Conservation (phyloP, 2,113 vertebrate genomes). For the Channa argus region DNA sequence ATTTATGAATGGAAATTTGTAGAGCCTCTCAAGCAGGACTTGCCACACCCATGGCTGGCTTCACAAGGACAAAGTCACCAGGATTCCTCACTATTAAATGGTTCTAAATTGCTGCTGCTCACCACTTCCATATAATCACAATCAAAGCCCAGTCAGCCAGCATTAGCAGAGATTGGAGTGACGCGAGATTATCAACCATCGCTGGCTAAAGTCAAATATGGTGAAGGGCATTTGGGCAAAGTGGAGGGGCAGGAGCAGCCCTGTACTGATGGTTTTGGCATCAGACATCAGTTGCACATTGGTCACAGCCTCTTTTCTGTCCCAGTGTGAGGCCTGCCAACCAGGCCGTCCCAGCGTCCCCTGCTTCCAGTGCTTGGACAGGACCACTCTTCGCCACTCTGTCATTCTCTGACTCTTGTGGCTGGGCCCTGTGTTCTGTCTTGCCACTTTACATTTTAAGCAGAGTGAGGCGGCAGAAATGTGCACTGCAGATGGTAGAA, state of each 20-base stretch:
- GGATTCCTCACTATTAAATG: conserved; percentile 56
- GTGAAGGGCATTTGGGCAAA: conserved; percentile 51
- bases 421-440: conserved; percentile 70
- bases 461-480: conserved; percentile 74
- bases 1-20: conserved; percentile 61
- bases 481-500: conserved; percentile 82
- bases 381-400: conserved; percentile 71
- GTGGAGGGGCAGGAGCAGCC: conserved; percentile 5
- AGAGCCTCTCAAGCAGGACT: conserved; percentile 35
- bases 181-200: conserved; percentile 63
- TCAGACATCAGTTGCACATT: conserved; percentile 5
- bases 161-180: conserved; percentile 68
- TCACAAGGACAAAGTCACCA: conserved; percentile 60
- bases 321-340: conserved; percentile 52
- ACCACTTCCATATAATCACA: conserved; percentile 62
- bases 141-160: conserved; percentile 53
- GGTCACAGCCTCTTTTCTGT: conserved; percentile 41
- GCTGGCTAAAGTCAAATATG: conserved; percentile 46
- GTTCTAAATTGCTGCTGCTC: conserved; percentile 14
- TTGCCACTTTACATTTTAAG: conserved; percentile 78
- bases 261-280: conserved; percentile 62
- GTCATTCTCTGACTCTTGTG: conserved; percentile 76
- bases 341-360: conserved; percentile 42
- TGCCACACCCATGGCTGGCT: conserved; percentile 27
- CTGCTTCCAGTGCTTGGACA: conserved; percentile 52